These are phyloP conservation scores for Trachelus troglodyta DNA, from an alignment of 2,888 invertebrate species.

Conservation along the genomic window DNA sequence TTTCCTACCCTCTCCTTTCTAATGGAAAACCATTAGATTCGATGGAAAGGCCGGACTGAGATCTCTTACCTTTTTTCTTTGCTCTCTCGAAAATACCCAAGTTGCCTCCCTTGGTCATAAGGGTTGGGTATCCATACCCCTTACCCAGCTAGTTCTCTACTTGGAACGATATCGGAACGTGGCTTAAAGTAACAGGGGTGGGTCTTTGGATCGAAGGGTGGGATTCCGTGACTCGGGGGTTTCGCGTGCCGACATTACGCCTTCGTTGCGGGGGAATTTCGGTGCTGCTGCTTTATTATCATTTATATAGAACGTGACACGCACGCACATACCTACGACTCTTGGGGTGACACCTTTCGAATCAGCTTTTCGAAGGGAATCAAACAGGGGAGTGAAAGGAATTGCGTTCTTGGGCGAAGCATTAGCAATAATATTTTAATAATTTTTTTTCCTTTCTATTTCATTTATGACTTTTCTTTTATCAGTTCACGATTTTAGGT, in stretches of 20 bases:
- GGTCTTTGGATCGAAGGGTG: neutral
- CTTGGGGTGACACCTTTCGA: neutral
- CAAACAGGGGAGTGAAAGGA: neutral
- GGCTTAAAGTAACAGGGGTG: neutral
- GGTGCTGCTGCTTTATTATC: neutral
- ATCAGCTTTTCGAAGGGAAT: neutral
- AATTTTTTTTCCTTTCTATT: neutral
- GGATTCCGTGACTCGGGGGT: neutral
- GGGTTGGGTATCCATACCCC: neutral
- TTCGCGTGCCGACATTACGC: neutral
- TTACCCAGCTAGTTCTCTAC: neutral
- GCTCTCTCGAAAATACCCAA: neutral
- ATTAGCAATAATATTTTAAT: neutral
- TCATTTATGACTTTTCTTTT: neutral
- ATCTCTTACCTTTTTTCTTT: neutral
- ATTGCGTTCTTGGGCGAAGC: neutral
- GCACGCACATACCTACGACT: neutral
- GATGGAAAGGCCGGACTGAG: neutral
- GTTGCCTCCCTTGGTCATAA: neutral
- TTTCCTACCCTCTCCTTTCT: neutral
- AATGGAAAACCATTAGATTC: neutral
- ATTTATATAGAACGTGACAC: neutral
- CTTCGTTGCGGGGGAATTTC: neutral
- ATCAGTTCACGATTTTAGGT: neutral
- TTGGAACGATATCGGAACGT: neutral